Base-by-base conservation (phyloP, 2,888 invertebrate genomes). In the Neria commutata region DNA sequence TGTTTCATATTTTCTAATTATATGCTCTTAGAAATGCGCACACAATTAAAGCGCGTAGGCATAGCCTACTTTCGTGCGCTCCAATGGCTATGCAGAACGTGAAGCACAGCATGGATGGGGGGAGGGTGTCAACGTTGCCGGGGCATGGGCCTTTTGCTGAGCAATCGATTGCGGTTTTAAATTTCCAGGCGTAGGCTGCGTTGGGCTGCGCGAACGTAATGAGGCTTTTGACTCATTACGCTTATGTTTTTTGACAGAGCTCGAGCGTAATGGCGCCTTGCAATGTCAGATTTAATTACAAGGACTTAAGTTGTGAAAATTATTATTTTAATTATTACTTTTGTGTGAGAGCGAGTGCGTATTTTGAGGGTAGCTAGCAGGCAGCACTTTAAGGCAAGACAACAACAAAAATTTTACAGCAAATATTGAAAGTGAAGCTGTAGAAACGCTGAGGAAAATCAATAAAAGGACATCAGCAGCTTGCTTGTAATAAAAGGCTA, bases 241-340 rank as follows among this genome's bases (percentile, higher is more conserved):
- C 45, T 51, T 37, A 61, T 61, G 60, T 59, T 58, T 59, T 51
- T 62, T 47, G 8, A n/a, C 8, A 37, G 60, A 58, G 34, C 42
- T 24, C 51, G 51, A 21, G 4, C 17, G 17, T 23, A 46, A 46
- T 16, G 21, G 6, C 6, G 26, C 21, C 21, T 54, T 65, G 52
- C 56, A 64, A 63, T 62, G 77, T 77, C 77, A 76, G 74, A 76
- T 75, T 76, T 77, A 78, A 77, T 77, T 76, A 77, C 76, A 75
- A 68, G 68, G 76, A 71, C 77, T 78, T 78, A 78, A 76, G 75
- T 75, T 73, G 70, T 71, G 71, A 73, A 76, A 77, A 78, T 78
- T 77, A 75, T 78, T 72, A 78, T 77, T 77, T 74, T 78, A 77
- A 78, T 77, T 77, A 77, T 69, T 42, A 42, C 42, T 42, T 42